phyloP scores from a whole-genome alignment of 1,140 invertebrate species.

The Drosophila sproati region DNA sequence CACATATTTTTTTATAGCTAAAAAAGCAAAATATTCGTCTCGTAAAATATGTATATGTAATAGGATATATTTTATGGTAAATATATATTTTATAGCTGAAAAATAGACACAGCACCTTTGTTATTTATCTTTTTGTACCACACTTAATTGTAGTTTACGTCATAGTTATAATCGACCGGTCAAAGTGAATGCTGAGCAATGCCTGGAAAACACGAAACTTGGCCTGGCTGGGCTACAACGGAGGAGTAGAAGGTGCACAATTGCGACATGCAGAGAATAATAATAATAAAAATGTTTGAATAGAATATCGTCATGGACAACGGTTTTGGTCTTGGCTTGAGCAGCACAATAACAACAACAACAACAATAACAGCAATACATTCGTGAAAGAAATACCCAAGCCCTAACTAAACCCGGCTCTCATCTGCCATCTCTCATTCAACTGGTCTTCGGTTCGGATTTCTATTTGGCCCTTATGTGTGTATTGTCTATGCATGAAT shows the following conservation, averaged over 20 bases:
- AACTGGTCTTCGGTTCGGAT: constrained; percentile 44
- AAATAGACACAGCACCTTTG: neutral
- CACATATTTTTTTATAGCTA: too few species aligned
- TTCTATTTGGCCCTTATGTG: constrained; percentile 37
- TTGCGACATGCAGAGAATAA: constrained; percentile 34
- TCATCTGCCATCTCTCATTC: constrained; percentile 40
- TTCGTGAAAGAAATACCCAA: constrained; percentile 7
- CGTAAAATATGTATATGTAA: too few species aligned
- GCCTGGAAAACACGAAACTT: constrained; percentile 54
- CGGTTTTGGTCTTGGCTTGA: constrained; percentile 15
- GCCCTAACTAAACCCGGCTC: neutral
- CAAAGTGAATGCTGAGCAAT: constrained; percentile 3
- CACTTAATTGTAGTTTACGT: constrained; percentile 15
- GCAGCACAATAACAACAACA: constrained; percentile 23
- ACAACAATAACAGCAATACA: constrained; percentile 6
- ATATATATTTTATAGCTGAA: too few species aligned
- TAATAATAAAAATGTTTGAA: constrained; percentile 52
- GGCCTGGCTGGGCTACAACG: constrained; percentile 63
- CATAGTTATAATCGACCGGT: neutral
- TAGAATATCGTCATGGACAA: constrained; percentile 42
- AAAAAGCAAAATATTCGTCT: too few species aligned
- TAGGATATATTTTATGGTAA: too few species aligned
- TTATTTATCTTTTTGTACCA: neutral
- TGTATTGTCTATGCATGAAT: constrained; percentile 52
- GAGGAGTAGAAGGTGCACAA: neutral